A percentile compares a stretch with the other conserved stretches of the same genome.
Evolutionary conservation across 1,140 invertebrate species (phyloP).

Genomic region (Epicauta chinensis): DNA sequence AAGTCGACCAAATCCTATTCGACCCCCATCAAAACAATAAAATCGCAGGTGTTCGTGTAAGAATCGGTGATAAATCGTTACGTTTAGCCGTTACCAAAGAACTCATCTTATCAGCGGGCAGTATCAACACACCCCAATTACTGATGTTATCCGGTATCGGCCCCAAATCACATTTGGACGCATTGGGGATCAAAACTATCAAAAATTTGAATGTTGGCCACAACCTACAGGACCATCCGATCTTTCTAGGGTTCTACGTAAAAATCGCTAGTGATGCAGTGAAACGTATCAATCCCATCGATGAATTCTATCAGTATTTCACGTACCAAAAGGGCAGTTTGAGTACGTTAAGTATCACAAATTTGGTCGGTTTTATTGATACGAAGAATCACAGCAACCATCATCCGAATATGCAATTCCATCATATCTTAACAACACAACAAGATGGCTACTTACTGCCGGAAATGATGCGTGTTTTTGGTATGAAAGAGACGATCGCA

Average conservation of each 20-base stretch:
- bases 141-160: slow-evolving; percentile 70
- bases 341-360: slow-evolving; percentile 18
- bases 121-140: slow-evolving; percentile 53
- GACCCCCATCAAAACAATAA: slow-evolving; percentile 10
- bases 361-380: slow-evolving; percentile 23
- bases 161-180: slow-evolving; percentile 56
- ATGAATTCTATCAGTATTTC: slow-evolving; percentile 24
- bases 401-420: slow-evolving; percentile 23
- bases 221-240: slow-evolving; percentile 50
- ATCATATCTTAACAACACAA: slow-evolving; percentile 44
- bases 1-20: slow-evolving; percentile 44
- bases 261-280: slow-evolving; percentile 14
- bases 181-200: slow-evolving; percentile 31
- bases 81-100: slow-evolving; percentile 50
- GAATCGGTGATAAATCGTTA: slow-evolving; percentile 33
- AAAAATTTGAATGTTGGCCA: slow-evolving; percentile 42
- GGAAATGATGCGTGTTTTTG: slow-evolving; percentile 4
- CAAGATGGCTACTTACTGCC: slow-evolving; percentile 11
- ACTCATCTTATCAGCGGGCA: slow-evolving; percentile 58
- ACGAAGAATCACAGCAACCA: slow-evolving; percentile 20
- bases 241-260: slow-evolving; percentile 8
- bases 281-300: slow-evolving; percentile 2
- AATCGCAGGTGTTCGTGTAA: slow-evolving; percentile 28
- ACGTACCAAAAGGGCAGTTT: slow-evolving; percentile 23
- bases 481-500: slow-evolving; percentile 9